These are phyloP conservation scores for Thera obeliscata DNA, from an alignment of 2,888 invertebrate species.

Conservation along the genomic window DNA sequence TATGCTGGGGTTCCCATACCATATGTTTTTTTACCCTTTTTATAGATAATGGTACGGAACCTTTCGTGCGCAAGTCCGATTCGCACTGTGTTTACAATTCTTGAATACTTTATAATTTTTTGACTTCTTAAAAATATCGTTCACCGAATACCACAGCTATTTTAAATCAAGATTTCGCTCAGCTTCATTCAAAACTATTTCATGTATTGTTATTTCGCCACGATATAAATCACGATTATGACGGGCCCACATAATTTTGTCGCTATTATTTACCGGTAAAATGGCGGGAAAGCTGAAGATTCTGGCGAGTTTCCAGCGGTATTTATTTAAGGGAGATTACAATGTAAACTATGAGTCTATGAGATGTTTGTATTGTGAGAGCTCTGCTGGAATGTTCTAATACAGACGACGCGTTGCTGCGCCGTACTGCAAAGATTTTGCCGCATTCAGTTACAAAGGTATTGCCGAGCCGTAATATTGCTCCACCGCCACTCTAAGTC, in stretches of 20 bases:
- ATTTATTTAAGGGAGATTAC: constrained; percentile 39
- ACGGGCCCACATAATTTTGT: constrained; percentile 38
- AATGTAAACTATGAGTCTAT: constrained; percentile 33
- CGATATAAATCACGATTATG: constrained; percentile 41
- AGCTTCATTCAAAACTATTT: constrained; percentile 33
- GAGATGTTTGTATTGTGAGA: constrained; percentile 10
- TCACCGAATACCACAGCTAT: constrained; percentile 25
- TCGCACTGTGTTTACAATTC: too few relatives aligned
- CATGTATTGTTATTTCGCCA: constrained; percentile 43
- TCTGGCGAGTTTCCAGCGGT: constrained; percentile 39
- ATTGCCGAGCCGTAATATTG: too few relatives aligned
- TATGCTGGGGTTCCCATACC: too few relatives aligned
- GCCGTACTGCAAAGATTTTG: too few relatives aligned
- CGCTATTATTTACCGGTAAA: constrained; percentile 40
- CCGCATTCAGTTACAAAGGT: too few relatives aligned
- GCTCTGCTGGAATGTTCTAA: background rate
- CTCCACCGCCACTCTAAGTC: too few relatives aligned
- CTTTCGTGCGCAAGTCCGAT: too few relatives aligned
- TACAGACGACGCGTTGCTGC: too few relatives aligned
- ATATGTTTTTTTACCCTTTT: too few relatives aligned
- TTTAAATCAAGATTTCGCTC: constrained; percentile 22
- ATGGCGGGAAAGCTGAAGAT: constrained; percentile 36
- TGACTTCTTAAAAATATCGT: constrained; percentile 19
- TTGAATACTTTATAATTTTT: too few relatives aligned
- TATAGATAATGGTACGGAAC: too few relatives aligned